Conservation (phyloP, 1,140 invertebrate species). For the Hetaerina americana region DNA sequence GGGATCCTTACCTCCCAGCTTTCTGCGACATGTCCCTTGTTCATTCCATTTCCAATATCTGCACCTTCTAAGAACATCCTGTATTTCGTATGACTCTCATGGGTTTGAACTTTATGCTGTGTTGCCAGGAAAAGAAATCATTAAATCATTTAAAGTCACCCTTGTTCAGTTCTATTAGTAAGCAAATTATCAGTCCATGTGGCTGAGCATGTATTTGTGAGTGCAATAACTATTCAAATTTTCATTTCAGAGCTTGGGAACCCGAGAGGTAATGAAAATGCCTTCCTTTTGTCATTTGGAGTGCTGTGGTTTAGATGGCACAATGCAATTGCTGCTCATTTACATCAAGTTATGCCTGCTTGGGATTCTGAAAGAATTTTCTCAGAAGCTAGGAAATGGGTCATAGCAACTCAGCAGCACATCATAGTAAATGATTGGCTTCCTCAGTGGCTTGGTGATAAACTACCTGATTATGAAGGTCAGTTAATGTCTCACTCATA, state of each 20-base stretch:
- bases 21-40: too few relatives aligned
- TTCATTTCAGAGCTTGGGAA: slow-evolving; percentile 41
- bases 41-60: too few relatives aligned
- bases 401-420: slow-evolving; percentile 38
- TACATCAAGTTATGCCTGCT: slow-evolving; percentile 25
- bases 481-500: background rate
- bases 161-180: too few relatives aligned
- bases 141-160: too few relatives aligned
- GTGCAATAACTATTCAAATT: too few relatives aligned
- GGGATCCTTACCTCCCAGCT: too few relatives aligned
- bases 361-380: slow-evolving; percentile 41
- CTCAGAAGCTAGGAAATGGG: slow-evolving; percentile 44
- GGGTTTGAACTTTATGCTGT: too few relatives aligned
- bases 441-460: slow-evolving; percentile 28
- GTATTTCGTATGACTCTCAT: too few relatives aligned
- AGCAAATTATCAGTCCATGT: too few relatives aligned
- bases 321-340: slow-evolving; percentile 36
- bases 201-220: too few relatives aligned
- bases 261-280: slow-evolving; percentile 44
- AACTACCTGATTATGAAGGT: slow-evolving; percentile 23
- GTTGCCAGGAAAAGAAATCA: too few relatives aligned
- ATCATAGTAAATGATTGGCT: slow-evolving; percentile 41
- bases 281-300: slow-evolving; percentile 38
- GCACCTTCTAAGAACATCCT: too few relatives aligned
- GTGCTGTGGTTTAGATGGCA: slow-evolving; percentile 50